A percentile compares a stretch with the other conserved stretches of the same genome.
Evolutionary conservation across 2,797 vertebrate species (phyloP).

Genomic region (Dendrocincla tyrannina): DNA sequence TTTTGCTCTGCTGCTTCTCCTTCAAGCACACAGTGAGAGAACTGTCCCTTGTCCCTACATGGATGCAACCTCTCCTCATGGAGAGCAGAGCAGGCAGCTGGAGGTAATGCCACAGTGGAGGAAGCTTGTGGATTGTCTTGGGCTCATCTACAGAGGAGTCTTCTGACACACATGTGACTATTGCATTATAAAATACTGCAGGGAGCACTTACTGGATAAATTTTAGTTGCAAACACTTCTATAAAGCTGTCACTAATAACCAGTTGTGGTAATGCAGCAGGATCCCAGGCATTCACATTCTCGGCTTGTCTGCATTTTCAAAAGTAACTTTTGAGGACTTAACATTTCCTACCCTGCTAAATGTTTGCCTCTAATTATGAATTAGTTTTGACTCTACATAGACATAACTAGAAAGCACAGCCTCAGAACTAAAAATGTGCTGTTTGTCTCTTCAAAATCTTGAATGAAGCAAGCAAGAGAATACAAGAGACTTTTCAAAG

Average conservation of each 20-base stretch:
- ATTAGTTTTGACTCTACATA: not conserved
- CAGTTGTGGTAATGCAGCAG: not conserved
- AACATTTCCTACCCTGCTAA: not conserved
- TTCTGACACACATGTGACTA: not conserved
- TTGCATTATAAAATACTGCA: not conserved
- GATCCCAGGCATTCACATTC: not conserved
- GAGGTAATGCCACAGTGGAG: not conserved
- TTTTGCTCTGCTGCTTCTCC: not conserved
- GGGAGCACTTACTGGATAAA: not conserved
- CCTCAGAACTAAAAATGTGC: not conserved
- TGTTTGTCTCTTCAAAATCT: not conserved
- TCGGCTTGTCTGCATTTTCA: not conserved
- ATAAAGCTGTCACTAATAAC: not conserved
- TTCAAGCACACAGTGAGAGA: not conserved
- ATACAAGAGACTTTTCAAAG: not conserved
- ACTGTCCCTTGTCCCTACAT: not conserved
- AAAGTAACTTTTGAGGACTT: not conserved
- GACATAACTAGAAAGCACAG: not conserved
- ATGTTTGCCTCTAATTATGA: not conserved
- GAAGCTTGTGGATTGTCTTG: not conserved
- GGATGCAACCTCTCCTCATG: not conserved
- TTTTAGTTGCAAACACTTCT: not conserved
- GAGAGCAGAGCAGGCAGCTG: not conserved
- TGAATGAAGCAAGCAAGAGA: not conserved
- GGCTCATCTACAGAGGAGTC: not conserved